Percentiles rank a stretch among this genome's conserved stretches.
Evolutionary conservation across 2,797 vertebrate genomes (phyloP).

Genomic region (Xerus rutilus): DNA sequence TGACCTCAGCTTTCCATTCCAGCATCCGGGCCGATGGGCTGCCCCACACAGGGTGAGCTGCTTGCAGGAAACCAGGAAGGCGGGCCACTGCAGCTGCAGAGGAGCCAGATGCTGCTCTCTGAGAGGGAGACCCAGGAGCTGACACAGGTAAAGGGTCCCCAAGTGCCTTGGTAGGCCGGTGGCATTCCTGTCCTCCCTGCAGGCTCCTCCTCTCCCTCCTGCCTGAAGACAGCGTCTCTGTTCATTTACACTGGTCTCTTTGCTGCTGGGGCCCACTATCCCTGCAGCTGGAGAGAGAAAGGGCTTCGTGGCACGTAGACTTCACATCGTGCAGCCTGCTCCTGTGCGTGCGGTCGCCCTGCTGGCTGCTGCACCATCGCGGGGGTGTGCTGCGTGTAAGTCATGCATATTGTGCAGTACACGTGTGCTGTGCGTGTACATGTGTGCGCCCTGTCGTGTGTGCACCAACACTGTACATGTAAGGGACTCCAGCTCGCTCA

Average conservation of each 20-base stretch:
- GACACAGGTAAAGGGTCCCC: slow-evolving; percentile 91
- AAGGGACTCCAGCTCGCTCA: background rate
- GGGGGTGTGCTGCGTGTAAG: background rate
- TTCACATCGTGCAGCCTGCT: fast-evolving
- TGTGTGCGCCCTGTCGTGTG: too few relatives aligned
- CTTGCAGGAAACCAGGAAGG: slow-evolving; percentile 86
- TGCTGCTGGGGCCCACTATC: background rate
- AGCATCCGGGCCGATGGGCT: slow-evolving; percentile 89
- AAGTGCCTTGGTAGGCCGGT: background rate
- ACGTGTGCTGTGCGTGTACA: background rate
- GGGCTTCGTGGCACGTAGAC: background rate
- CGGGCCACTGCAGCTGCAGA: slow-evolving; percentile 89
- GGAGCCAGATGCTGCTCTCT: slow-evolving; percentile 89
- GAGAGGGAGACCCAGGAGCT: slow-evolving; percentile 94
- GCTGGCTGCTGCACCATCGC: too few relatives aligned
- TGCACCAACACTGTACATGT: too few relatives aligned
- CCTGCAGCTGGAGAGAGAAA: background rate
- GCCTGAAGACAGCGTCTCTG: background rate
- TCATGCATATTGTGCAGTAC: too few relatives aligned
- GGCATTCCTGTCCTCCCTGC: background rate
- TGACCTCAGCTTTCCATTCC: slow-evolving; percentile 73
- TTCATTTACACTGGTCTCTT: background rate
- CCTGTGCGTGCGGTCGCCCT: background rate
- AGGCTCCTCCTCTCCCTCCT: background rate
- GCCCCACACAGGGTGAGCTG: slow-evolving; percentile 83